A percentile compares a stretch with the other conserved stretches of the same genome.
Conservation (phyloP, 2,888 invertebrate species). For the Auanema freiburgensis region DNA sequence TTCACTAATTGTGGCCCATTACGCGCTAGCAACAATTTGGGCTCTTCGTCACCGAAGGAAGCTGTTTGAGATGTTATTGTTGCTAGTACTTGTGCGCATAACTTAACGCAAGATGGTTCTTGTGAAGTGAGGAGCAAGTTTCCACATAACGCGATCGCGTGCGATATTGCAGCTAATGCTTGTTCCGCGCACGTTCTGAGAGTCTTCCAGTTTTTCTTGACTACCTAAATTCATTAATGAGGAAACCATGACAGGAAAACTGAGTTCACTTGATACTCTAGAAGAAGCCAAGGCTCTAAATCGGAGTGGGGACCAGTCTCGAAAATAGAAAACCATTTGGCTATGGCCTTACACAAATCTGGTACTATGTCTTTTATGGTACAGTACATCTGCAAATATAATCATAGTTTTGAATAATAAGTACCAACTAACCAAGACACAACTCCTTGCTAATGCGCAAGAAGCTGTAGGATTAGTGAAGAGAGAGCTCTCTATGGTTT, state of each 20-base stretch:
- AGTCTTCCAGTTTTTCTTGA: conserved; percentile 38
- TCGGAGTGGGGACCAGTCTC: conserved; percentile 21
- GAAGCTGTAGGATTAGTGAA: conserved; percentile 25
- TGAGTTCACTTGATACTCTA: conserved; percentile 36
- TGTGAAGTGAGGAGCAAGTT: conserved; percentile 23
- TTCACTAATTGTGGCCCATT: conserved; percentile 27
- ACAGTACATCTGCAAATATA: conserved; percentile 7
- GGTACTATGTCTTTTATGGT: not conserved
- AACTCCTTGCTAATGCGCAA: conserved; percentile 35
- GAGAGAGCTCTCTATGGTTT: conserved; percentile 28
- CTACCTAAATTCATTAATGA: conserved; percentile 20
- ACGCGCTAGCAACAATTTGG: conserved; percentile 28
- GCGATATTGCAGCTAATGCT: conserved; percentile 15
- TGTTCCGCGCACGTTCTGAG: conserved; percentile 19
- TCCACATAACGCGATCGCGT: conserved; percentile 24
- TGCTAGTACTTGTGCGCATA: conserved; percentile 35
- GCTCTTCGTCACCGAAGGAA: conserved; percentile 21
- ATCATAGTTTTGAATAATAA: not conserved
- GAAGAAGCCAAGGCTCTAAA: conserved; percentile 30
- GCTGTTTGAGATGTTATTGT: conserved; percentile 25
- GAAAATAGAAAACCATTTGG: conserved; percentile 24
- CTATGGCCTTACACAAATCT: conserved; percentile 19
- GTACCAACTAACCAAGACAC: conserved; percentile 28
- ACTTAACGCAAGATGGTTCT: conserved; percentile 31
- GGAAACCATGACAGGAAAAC: no score